Evolutionary conservation across 2,797 vertebrate genomes (phyloP), one percentile per base, ranked within the genome.

Genomic region (Spinus olivaceus): DNA sequence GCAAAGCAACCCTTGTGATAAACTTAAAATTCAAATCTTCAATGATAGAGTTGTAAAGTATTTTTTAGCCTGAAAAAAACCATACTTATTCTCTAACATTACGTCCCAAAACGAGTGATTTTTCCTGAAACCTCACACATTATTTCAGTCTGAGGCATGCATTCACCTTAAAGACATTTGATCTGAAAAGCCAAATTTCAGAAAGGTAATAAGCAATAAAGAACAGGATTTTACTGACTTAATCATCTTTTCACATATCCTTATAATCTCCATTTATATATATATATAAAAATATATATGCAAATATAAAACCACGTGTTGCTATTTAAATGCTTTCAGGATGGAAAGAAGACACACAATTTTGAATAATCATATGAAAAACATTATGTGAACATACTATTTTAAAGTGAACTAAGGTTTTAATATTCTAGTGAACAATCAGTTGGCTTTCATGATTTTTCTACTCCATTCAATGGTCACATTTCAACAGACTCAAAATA

Each of bases 331-430:
- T 28, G 12, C 14, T 61, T 78, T 61, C 21, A 86, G 60, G 30
- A 72, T 15, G 57, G 30, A 81, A 83, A 86, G 25, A 83, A 54
- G 25, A 72, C 7, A 41, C 1, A 15, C 4, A 35, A 14, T 79
- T 91, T 49, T 53, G 7, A 90, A 84, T 0, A 72, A 28, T 24
- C 3, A 2, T 15, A 67, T 21, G 18, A 56, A 72, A 88, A 76
- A 76, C 1, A 0, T 30, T 16, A 49, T 21, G 27, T 19, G 27
- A 76, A 51, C 3, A 5, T 15, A 66, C 12, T 21, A 28, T 42
- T 90, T 85, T 67, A 27, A 83, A 74, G 9, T 27, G 27, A 86
- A 83, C 7, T 47, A 76, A 65, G 10, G 8, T 93, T 84, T 91
- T 35, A 65, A 30, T 47, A 24, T 30, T 78, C 32, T 39, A 61